Percentiles rank a stretch among this genome's conserved stretches.
phyloP scores from a whole-genome alignment of 2,797 vertebrate species.

The Podargus strigoides region DNA sequence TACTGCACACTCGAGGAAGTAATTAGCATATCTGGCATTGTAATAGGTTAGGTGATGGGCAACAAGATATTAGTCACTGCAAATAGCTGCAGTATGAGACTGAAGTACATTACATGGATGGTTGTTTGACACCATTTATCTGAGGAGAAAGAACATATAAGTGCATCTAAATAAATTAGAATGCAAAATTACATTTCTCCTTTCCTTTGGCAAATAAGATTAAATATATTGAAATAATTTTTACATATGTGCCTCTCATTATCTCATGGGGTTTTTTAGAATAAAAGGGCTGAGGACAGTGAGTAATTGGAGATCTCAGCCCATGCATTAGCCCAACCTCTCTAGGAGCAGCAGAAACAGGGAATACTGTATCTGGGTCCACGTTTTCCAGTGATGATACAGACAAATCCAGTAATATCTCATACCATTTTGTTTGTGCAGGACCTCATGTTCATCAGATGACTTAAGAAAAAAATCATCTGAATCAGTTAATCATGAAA shows the following conservation, averaged over 20 bases:
- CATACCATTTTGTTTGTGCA: not conserved
- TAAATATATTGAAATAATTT: not conserved
- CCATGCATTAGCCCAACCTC: not conserved
- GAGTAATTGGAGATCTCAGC: not conserved
- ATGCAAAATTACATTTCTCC: not conserved
- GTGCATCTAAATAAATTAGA: conserved; percentile 34
- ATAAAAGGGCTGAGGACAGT: not conserved
- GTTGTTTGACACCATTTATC: not conserved
- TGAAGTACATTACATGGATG: not conserved
- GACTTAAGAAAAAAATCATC: not conserved
- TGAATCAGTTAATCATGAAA: not conserved
- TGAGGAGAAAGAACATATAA: not conserved
- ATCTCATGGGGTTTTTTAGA: not conserved
- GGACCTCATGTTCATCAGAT: not conserved
- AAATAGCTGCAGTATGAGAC: conserved; percentile 25
- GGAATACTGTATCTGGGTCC: not conserved
- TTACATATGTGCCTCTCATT: not conserved
- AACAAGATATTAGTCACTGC: conserved; percentile 47
- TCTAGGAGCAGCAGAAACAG: not conserved
- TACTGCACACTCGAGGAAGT: conserved; percentile 55
- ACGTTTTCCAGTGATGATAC: not conserved
- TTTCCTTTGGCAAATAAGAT: not conserved
- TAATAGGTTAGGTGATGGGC: conserved; percentile 47
- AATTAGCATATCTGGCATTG: conserved; percentile 55
- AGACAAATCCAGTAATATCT: not conserved